phyloP scores from a whole-genome alignment of 2,113 vertebrate genomes.

The Salvelinus alpinus region DNA sequence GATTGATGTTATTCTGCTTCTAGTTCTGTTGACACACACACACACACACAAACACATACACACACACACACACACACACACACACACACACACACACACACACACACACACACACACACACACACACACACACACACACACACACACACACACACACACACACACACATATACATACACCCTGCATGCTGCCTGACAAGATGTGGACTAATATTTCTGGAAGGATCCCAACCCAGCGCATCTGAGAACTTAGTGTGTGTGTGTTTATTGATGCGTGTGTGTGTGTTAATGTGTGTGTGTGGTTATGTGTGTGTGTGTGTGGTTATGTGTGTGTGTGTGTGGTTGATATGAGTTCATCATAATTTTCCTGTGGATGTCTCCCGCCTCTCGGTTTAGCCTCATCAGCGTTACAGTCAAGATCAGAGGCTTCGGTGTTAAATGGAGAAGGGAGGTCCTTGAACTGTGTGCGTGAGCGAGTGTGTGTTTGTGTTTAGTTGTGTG shows the following conservation, averaged over 20 bases:
- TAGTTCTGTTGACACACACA: neutral
- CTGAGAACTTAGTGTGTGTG: neutral
- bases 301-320: neutral
- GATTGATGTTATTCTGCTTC: neutral
- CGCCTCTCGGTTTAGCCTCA: too few relatives aligned
- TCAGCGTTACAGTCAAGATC: too few relatives aligned
- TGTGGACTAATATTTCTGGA: too few relatives aligned
- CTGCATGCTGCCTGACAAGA: neutral
- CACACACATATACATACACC: neutral
- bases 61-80: neutral
- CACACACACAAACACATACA: neutral
- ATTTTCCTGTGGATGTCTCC: too few relatives aligned
- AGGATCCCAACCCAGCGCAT: too few relatives aligned
- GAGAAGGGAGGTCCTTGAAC: neutral
- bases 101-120: neutral
- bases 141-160: neutral
- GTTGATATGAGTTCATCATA: neutral
- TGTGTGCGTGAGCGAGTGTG: neutral
- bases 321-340: neutral
- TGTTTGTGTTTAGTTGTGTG: neutral
- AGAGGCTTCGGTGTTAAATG: too few relatives aligned
- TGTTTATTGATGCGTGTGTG: neutral
- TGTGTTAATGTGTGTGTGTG: conserved; percentile 4
- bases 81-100: neutral
- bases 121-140: neutral